Percentiles rank a stretch among this genome's conserved stretches.
These are phyloP conservation scores for Galerucella calmariensis DNA, from an alignment of 2,888 invertebrate genomes.

Conservation along the genomic window DNA sequence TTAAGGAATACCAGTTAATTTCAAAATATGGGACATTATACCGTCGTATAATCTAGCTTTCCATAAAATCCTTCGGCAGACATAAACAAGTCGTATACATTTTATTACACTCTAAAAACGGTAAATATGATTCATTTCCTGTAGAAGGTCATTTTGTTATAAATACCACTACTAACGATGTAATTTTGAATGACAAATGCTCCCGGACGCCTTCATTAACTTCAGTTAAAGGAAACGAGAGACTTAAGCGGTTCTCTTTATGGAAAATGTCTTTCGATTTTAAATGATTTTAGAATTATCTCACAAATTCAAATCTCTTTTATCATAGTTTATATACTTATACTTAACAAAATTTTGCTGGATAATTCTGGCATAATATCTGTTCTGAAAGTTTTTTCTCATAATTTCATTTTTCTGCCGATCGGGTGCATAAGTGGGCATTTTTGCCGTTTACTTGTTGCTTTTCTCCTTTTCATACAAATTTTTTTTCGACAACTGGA, in stretches of 20 bases:
- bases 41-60: slow-evolving; percentile 4
- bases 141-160: slow-evolving; percentile 23
- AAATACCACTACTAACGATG: slow-evolving; percentile 43
- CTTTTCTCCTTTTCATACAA: no score
- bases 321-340: no score
- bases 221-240: slow-evolving; percentile 12
- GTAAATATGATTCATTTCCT: slow-evolving; percentile 29
- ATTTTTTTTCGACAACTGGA: no score
- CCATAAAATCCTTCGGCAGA: slow-evolving; percentile 15
- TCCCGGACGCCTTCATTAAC: slow-evolving; percentile 16
- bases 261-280: slow-evolving; percentile 6
- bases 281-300: neutral
- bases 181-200: slow-evolving; percentile 45
- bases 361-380: no score
- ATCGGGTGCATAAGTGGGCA: no score
- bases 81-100: slow-evolving; percentile 18
- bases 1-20: neutral
- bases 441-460: no score
- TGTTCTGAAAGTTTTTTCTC: no score
- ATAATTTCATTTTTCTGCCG: no score
- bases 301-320: neutral
- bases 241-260: slow-evolving; percentile 4
- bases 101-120: slow-evolving; percentile 28
- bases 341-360: no score
- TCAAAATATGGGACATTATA: neutral